Base-by-base conservation (phyloP, 2,113 vertebrate species). In the Phrynocephalus versicolor region DNA sequence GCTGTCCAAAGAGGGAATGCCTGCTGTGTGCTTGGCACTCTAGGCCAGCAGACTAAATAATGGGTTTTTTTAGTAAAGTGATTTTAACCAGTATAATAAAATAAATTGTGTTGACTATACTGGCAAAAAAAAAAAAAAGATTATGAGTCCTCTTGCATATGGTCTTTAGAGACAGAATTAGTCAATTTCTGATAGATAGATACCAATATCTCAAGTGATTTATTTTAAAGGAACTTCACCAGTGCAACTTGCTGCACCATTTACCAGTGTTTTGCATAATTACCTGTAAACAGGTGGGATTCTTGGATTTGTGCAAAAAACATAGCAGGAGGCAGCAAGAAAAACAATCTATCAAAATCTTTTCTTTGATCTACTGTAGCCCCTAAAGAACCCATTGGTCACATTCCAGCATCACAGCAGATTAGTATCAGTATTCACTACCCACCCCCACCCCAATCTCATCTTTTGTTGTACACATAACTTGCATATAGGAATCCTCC, bases 301-400 rank as follows among this genome's bases (percentile, higher is more conserved):
- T 58, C 30, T 62, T 79, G 55, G 33, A 79, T 33, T 79, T 79
- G 60, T 79, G 57, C 21, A 79, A 35, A 37, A 27, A 23, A 25
- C 18, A 58, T 3, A 62, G 57, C 23, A n/a, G 35, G 18, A n/a
- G n/a, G n/a, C n/a, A n/a, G n/a, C n/a, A 79, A 35, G 21, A 35
- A 35, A 33, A 33, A 58, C 10, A 10, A 79, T 64, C 64, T 79
- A 23, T 14, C 23, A 39, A 39, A 76, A 13, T 35, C 13, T 27
- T 41, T 27, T 16, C 13, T 33, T 1, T 0, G 1, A 51, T 27
- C 23, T 65, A n/a, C 65, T 27, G 12, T 0, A 3, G 14, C 55
- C 2, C 27, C 16, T 35, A 16, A 30, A 70, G 33, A 5, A 13
- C 14, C 10, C 14, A 9, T 76, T 35, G 70, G 70, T 51, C 27